Base-by-base conservation (phyloP, 1,140 invertebrate genomes). In the Saxidomus purpurata region DNA sequence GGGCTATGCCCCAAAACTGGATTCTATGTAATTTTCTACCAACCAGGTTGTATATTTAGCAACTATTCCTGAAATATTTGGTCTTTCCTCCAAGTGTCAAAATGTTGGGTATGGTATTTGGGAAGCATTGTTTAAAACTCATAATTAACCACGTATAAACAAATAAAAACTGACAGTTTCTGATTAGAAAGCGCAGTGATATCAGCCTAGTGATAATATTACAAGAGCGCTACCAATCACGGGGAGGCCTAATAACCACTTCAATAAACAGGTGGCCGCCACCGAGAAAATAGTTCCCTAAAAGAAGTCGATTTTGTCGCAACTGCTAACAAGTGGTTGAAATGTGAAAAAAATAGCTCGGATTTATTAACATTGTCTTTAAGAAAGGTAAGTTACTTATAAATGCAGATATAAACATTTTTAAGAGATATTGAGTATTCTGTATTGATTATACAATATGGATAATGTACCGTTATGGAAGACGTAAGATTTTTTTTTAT, bases 151-250 rank as follows among this genome's bases (percentile, higher is more conserved):
- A 8, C 38, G 49, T 31, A 79, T 88, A 88, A 88, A 88, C 86
- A 88, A 88, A 88, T 88, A 88, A 88, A 80, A 77, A 25, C 55
- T 81, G 86, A 88, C 86, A 88, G 31, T n/a, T 25, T n/a, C 40
- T 63, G 86, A 88, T 88, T 87, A 88, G 47, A 63, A 34, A 9
- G 77, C 76, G 61, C 61, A 88, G 40, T 81, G 55, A 88, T 81
- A 80, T 69, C 76, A n/a, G 55, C 28, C n/a, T 11, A 55, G 69
- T 52, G 77, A 88, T 88, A 88, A 79, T 31, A 34, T 22, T 67
- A 38, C 55, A 52, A 52, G 43, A n/a, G 31, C 34, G 59, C 77
- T 80, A 80, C 86, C 86, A 88, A 88, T 88, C 55, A 88, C 49
- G 34, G 61, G n/a, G 15, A 34, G 40, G 59, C 86, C 86, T 49